A percentile compares a stretch with the other conserved stretches of the same genome.
These are phyloP conservation scores for Brenthis hecate DNA, from an alignment of 2,888 invertebrate genomes.

Conservation along the genomic window DNA sequence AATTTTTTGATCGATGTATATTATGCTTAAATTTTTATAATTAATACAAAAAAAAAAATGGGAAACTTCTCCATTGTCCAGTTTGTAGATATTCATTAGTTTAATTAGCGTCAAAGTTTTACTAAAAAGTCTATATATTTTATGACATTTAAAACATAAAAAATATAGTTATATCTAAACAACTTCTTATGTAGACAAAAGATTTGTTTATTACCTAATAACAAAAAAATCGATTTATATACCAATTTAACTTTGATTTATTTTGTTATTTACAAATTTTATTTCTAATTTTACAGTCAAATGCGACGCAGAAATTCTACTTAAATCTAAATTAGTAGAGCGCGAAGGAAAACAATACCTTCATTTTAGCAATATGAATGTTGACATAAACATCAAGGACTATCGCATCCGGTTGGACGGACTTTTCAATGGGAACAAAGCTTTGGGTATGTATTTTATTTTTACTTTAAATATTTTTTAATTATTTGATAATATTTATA, in stretches of 20 bases:
- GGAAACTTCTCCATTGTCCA: no score
- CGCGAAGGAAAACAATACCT: slow-evolving; percentile 75
- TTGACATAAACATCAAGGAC: slow-evolving; percentile 80
- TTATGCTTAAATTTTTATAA: no score
- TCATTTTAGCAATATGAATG: slow-evolving; percentile 70
- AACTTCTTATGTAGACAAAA: no score
- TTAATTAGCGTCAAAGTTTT: no score
- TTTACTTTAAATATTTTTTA: not conserved
- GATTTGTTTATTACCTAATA: no score
- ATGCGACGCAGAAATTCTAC: slow-evolving; percentile 71
- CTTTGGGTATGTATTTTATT: slow-evolving; percentile 66
- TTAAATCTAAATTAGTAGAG: slow-evolving; percentile 62
- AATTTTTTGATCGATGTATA: no score
- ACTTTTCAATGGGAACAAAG: slow-evolving; percentile 83
- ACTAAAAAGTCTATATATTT: no score
- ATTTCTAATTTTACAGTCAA: slow-evolving; percentile 66
- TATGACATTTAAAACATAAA: no score
- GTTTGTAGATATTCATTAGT: no score
- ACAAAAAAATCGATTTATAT: not conserved
- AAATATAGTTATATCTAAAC: no score
- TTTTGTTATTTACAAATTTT: no score
- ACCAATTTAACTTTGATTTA: not conserved
- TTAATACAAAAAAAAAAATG: no score
- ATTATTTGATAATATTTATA: not conserved
- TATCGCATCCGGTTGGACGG: slow-evolving; percentile 81